phyloP scores from a whole-genome alignment of 2,888 invertebrate genomes.

The Anodontia alba region DNA sequence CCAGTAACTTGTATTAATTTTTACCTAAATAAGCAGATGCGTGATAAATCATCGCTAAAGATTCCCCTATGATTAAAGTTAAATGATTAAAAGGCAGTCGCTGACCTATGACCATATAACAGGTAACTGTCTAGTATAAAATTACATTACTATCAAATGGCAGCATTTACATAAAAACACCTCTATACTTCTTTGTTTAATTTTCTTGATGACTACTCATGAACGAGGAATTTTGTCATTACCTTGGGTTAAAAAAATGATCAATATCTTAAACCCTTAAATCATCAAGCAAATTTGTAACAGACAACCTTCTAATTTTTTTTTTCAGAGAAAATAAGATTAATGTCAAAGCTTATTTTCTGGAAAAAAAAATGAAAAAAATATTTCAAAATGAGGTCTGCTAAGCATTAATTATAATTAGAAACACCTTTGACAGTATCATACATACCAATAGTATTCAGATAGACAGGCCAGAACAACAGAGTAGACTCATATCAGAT shows the following conservation, averaged over 20 bases:
- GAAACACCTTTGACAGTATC: neutral
- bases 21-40: neutral
- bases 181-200: neutral
- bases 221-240: neutral
- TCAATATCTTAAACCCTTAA: neutral
- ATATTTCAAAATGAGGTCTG: too few species aligned
- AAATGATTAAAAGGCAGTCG: slow-evolving; percentile 2
- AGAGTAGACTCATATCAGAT: too few species aligned
- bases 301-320: too few species aligned
- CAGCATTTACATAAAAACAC: neutral
- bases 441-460: too few species aligned
- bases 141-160: neutral
- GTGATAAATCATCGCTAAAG: slow-evolving; percentile 2
- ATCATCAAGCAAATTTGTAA: too few species aligned
- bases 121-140: neutral
- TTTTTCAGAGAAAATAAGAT: too few species aligned
- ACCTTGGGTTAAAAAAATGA: neutral
- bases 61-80: neutral
- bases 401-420: neutral
- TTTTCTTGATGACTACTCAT: neutral
- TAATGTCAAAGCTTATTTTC: too few species aligned
- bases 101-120: neutral
- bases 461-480: too few species aligned
- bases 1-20: neutral
- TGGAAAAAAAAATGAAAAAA: too few species aligned